Evolutionary conservation across 2,113 vertebrate species (phyloP).

Genomic region (Pyrgilauda ruficollis): DNA sequence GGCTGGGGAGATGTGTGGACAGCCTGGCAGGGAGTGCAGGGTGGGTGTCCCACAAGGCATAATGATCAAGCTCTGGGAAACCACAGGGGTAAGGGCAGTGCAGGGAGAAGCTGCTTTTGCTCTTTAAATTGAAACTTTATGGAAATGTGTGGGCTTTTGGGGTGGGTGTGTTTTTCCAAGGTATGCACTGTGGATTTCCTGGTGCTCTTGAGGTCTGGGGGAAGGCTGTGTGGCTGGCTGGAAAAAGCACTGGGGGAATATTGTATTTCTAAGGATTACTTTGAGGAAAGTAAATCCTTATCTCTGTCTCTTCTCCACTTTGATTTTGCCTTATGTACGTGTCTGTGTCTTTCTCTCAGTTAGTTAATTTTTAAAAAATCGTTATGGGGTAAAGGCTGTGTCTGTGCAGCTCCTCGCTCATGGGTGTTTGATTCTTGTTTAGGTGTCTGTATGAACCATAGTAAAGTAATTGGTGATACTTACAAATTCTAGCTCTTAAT

Average conservation of each 20-base stretch:
- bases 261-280: background rate
- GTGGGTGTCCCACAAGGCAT: fast-evolving
- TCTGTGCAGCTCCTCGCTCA: background rate
- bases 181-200: background rate
- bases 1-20: background rate
- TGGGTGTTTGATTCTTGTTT: background rate
- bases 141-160: background rate
- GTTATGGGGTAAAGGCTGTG: background rate
- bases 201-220: background rate
- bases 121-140: background rate
- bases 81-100: background rate
- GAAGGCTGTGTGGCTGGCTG: background rate
- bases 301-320: background rate
- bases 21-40: background rate
- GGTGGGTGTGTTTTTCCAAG: background rate
- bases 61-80: background rate
- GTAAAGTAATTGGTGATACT: background rate
- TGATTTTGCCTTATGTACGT: background rate
- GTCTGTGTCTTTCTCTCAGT: background rate
- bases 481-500: background rate
- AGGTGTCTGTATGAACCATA: background rate
- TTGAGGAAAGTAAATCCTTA: background rate
- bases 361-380: background rate
- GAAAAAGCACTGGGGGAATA: background rate
- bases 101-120: background rate